Evolutionary conservation across 2,888 invertebrate genomes (phyloP).

Genomic region (Cacoxenus indagator): DNA sequence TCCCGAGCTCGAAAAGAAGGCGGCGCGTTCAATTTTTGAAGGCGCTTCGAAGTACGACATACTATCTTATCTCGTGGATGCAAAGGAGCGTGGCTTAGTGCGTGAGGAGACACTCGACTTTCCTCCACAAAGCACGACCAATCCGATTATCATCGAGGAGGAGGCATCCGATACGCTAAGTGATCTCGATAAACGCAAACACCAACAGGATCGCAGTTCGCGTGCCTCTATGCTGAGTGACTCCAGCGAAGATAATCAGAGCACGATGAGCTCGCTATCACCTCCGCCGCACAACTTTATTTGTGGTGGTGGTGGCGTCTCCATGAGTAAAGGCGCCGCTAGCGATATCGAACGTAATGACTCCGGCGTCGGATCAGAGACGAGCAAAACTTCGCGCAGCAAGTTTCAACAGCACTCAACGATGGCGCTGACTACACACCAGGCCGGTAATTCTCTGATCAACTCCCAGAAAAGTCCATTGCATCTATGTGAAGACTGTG

Average conservation of each 20-base stretch:
- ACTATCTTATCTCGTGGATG: constrained; percentile 88
- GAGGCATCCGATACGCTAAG: constrained; percentile 76
- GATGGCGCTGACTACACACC: constrained; percentile 61
- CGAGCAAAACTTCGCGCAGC: constrained; percentile 87
- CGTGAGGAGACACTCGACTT: constrained; percentile 81
- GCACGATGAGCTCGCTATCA: constrained; percentile 74
- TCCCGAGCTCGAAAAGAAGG: constrained; percentile 81
- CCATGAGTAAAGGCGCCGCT: constrained; percentile 71
- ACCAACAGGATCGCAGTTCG: constrained; percentile 72
- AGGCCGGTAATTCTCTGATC: constrained; percentile 43
- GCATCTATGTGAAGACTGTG: constrained; percentile 88
- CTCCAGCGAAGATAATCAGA: constrained; percentile 84
- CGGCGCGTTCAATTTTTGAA: constrained; percentile 78
- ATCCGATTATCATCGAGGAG: constrained; percentile 73
- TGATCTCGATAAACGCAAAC: constrained; percentile 71
- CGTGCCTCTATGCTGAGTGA: constrained; percentile 87
- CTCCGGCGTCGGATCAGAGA: constrained; percentile 93
- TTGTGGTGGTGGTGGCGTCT: constrained; percentile 37
- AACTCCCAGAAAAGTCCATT: constrained; percentile 74
- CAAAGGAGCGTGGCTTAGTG: constrained; percentile 82
- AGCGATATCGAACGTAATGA: constrained; percentile 90
- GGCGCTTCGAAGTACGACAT: constrained; percentile 91
- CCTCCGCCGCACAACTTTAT: constrained; percentile 58
- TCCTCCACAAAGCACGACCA: constrained; percentile 74
- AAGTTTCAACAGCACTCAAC: constrained; percentile 74